Base-by-base conservation (phyloP, 2,888 invertebrate genomes). In the Drosophila imparisetae region DNA sequence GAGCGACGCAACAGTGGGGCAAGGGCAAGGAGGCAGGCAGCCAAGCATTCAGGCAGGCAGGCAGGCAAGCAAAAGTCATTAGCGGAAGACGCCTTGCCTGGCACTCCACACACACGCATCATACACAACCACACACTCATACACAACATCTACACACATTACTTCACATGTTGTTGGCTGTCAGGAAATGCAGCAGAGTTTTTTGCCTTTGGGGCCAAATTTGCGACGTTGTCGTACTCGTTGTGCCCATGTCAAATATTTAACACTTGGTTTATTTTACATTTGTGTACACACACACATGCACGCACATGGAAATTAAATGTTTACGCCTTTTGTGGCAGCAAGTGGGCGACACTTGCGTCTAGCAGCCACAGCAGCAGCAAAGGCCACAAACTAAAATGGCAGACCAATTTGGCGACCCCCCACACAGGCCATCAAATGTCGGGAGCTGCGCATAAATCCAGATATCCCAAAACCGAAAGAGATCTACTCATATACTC, bases 321-420 rank as follows among this genome's bases (percentile, higher is more conserved):
- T 89, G 89, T 89, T 86, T 86, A 86, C 86, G 86, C 86, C 86
- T 89, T 82, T 84, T 89, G 81, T 86, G 88, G 79, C 84, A 82
- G 80, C 79, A 80, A 85, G 83, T 81, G 85, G 86, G 86, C 84
- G 86, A 72, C 72, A 66, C 55, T 53, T 38, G 62, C 36, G 29
- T 45, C 29, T 52, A 18, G 34, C 34, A 68, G 45, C 45, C 24
- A 15, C 45, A 15, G 15, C 24, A 15, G 42, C 32, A 32, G 32
- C 32, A 13, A 4, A 21, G 45, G 21, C 45, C 8, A 45, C 4
- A 66, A 72, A 70, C 66, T 52, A 58, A 84, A 82, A 82, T 84
- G 78, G 66, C 80, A 83, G 70, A 66, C 80, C 83, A 85, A 85
- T 82, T 81, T 62, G 34, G 48, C 50, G 21, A 29, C 42, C 60